These are phyloP conservation scores for Zaprionus vittiger DNA, from an alignment of 1,140 invertebrate species.

Conservation along the genomic window DNA sequence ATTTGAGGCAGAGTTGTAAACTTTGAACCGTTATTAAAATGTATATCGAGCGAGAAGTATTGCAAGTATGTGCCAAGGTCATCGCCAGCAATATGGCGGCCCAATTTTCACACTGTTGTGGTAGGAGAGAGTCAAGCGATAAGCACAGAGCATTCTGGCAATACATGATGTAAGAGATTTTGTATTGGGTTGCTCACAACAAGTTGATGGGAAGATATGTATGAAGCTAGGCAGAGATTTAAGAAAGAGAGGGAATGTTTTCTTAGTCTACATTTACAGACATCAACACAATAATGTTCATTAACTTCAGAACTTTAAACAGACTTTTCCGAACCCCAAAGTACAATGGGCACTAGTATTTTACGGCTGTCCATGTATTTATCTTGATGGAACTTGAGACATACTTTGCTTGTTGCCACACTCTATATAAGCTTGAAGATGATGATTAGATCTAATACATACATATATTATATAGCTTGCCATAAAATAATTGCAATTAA, in stretches of 20 bases:
- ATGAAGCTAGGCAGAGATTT: background rate
- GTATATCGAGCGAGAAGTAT: conserved; percentile 17
- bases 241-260: background rate
- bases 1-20: conserved; percentile 37
- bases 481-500: no score
- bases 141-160: background rate
- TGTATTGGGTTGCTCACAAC: background rate
- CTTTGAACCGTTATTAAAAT: conserved; percentile 41
- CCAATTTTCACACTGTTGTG: background rate
- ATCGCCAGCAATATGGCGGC: background rate
- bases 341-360: no score
- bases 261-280: background rate
- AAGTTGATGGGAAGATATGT: background rate
- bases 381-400: no score
- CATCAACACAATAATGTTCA: no score
- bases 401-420: no score
- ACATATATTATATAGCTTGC: no score
- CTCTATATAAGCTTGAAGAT: no score
- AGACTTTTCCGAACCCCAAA: no score
- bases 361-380: no score
- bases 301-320: no score
- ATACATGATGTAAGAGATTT: background rate
- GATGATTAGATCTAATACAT: no score
- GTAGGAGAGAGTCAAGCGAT: background rate
- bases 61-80: background rate